A percentile compares a stretch with the other conserved stretches of the same genome.
These are phyloP conservation scores for Thamnaconus septentrionalis DNA, from an alignment of 2,113 vertebrate genomes.

Conservation along the genomic window DNA sequence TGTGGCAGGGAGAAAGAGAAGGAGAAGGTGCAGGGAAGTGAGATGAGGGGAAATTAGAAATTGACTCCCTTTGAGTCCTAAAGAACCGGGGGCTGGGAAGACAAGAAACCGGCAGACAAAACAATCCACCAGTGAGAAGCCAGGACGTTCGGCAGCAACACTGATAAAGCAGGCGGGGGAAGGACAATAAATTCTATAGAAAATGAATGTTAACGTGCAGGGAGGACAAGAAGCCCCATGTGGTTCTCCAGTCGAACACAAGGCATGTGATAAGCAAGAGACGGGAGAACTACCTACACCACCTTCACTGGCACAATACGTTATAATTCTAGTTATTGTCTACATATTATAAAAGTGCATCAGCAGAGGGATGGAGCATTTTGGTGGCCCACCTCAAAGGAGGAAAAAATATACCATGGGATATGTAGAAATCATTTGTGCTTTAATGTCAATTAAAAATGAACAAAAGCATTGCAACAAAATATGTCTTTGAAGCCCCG, in stretches of 20 bases:
- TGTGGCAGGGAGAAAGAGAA: conserved; percentile 21
- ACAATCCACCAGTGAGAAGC: conserved; percentile 13
- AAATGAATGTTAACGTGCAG: background rate
- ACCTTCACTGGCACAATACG: no score
- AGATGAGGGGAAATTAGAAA: conserved; percentile 27
- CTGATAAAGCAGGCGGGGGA: no score
- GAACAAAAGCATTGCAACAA: no score
- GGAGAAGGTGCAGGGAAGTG: conserved; percentile 23
- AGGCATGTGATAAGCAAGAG: background rate
- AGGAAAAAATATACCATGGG: no score
- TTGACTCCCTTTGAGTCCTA: conserved; percentile 9
- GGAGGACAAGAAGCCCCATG: conserved; percentile 13
- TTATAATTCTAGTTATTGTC: no score
- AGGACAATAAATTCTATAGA: background rate
- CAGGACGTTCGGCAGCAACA: background rate
- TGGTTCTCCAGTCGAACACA: background rate
- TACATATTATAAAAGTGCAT: no score
- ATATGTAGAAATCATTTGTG: no score
- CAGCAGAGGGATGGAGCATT: no score
- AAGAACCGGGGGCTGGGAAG: conserved; percentile 9
- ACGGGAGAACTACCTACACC: no score
- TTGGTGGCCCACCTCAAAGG: no score
- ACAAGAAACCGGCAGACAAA: conserved; percentile 6
- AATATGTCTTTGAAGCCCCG: no score
- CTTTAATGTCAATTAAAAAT: no score